Evolutionary conservation across 1,140 invertebrate species (phyloP).

Genomic region (Parasteatoda tepidariorum): DNA sequence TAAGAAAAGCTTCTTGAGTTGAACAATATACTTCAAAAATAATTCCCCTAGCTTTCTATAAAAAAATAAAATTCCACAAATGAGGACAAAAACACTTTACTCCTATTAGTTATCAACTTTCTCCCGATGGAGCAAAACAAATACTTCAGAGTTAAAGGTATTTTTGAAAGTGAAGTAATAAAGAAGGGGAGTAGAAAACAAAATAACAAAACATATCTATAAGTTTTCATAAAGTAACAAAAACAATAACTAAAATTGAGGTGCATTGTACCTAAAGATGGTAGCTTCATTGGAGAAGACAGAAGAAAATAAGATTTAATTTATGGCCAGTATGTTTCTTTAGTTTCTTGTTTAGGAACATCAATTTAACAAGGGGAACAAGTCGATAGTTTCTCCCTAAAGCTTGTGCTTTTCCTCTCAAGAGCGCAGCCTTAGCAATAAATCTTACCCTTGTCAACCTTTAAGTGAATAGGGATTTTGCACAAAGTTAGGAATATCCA

Average conservation of each 20-base stretch:
- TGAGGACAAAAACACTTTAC: no score
- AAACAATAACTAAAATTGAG: not conserved
- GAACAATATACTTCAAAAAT: no score
- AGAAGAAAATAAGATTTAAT: constrained; percentile 59
- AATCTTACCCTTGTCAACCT: constrained; percentile 56
- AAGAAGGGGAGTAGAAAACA: constrained; percentile 35
- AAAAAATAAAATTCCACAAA: no score
- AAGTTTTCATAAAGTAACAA: constrained; percentile 28
- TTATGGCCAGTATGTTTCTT: constrained; percentile 49
- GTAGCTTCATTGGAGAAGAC: constrained; percentile 57
- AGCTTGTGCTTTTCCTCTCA: constrained; percentile 26
- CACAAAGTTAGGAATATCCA: no score
- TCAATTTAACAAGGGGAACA: constrained; percentile 59
- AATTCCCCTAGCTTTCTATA: no score
- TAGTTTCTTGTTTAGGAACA: constrained; percentile 55
- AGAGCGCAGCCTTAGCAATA: constrained; percentile 35
- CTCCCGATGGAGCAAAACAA: constrained; percentile 21
- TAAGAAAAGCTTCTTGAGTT: no score
- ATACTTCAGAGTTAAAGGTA: constrained; percentile 32
- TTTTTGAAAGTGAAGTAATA: constrained; percentile 48
- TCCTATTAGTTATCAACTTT: constrained; percentile 22
- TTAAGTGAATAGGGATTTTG: constrained; percentile 25
- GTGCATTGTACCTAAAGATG: constrained; percentile 43
- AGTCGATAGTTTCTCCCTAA: constrained; percentile 55
- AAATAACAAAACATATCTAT: constrained; percentile 34